A percentile compares a stretch with the other conserved stretches of the same genome.
phyloP scores from a whole-genome alignment of 2,888 invertebrate species.

The Mesopsocus fuscifrons region DNA sequence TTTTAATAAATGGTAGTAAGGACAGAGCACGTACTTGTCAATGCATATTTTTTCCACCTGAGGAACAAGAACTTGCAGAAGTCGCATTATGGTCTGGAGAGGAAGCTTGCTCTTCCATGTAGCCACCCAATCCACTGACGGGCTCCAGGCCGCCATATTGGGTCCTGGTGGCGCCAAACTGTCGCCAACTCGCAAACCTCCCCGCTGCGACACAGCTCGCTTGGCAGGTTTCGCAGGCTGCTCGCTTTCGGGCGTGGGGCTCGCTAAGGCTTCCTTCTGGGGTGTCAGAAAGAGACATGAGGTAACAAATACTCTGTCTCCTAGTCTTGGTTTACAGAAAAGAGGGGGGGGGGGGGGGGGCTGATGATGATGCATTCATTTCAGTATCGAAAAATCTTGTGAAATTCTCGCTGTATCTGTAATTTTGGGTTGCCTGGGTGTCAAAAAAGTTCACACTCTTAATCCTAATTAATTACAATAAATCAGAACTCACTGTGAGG shows the following conservation, averaged over 20 bases:
- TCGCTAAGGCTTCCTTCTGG: too few relatives aligned
- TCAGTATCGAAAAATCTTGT: too few relatives aligned
- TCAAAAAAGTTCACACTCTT: too few relatives aligned
- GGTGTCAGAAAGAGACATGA: too few relatives aligned
- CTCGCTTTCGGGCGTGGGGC: background rate
- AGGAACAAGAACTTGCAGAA: conserved; percentile 94
- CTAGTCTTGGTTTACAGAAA: too few relatives aligned
- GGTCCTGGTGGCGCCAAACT: conserved; percentile 21
- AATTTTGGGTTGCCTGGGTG: too few relatives aligned
- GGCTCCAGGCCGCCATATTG: conserved; percentile 48
- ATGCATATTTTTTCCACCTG: conserved; percentile 99
- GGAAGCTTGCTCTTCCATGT: conserved; percentile 96
- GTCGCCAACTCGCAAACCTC: conserved; percentile 39
- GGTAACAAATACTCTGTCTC: too few relatives aligned
- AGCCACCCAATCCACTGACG: conserved; percentile 89
- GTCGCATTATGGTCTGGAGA: conserved; percentile 95
- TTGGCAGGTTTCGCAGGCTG: conserved; percentile 14
- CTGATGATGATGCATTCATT: too few relatives aligned
- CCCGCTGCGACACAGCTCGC: conserved; percentile 30
- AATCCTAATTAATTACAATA: background rate
- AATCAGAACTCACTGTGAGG: background rate
- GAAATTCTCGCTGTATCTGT: too few relatives aligned
- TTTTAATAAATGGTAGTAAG: too few relatives aligned
- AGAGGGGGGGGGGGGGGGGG: too few relatives aligned
- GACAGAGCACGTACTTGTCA: conserved; percentile 76